A percentile compares a stretch with the other conserved stretches of the same genome.
These are phyloP conservation scores for Erpetoichthys calabaricus DNA, from an alignment of 2,797 vertebrate species.

Conservation along the genomic window DNA sequence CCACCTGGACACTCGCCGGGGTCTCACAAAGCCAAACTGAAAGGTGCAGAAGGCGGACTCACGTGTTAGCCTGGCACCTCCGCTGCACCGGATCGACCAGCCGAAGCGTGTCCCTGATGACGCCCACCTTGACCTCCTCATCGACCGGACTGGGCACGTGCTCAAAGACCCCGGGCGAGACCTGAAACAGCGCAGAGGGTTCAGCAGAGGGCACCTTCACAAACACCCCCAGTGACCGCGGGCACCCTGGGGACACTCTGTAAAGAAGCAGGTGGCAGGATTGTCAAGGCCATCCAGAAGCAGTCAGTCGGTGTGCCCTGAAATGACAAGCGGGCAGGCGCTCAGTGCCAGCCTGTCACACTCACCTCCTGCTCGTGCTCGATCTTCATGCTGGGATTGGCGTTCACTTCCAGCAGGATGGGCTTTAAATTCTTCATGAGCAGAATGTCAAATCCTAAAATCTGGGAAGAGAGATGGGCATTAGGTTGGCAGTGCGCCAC, in stretches of 20 bases:
- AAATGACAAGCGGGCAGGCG: no score
- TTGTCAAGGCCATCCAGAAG: no score
- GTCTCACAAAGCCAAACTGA: no score
- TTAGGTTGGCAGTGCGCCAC: no score
- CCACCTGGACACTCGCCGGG: no score
- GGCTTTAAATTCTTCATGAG: slow-evolving; percentile 93
- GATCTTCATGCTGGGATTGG: slow-evolving; percentile 96
- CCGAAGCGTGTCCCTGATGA: slow-evolving; percentile 87
- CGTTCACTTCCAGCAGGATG: slow-evolving; percentile 85
- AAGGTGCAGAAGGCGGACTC: no score
- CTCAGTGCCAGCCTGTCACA: not conserved
- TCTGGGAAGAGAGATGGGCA: slow-evolving; percentile 42
- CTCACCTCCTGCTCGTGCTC: slow-evolving; percentile 87
- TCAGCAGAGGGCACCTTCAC: slow-evolving; percentile 7
- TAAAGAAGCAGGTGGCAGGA: not conserved
- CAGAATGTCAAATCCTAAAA: slow-evolving; percentile 94
- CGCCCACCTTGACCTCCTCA: slow-evolving; percentile 84
- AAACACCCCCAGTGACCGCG: not conserved
- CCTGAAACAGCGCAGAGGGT: slow-evolving; percentile 38
- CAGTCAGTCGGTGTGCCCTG: no score
- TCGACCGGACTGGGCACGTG: slow-evolving; percentile 86
- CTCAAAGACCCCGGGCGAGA: slow-evolving; percentile 80
- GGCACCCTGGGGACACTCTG: not conserved
- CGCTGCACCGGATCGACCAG: slow-evolving; percentile 72
- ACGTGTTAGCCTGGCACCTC: slow-evolving; percentile 23